phyloP scores from a whole-genome alignment of 1,140 invertebrate species.

The Heliconius nattereri region DNA sequence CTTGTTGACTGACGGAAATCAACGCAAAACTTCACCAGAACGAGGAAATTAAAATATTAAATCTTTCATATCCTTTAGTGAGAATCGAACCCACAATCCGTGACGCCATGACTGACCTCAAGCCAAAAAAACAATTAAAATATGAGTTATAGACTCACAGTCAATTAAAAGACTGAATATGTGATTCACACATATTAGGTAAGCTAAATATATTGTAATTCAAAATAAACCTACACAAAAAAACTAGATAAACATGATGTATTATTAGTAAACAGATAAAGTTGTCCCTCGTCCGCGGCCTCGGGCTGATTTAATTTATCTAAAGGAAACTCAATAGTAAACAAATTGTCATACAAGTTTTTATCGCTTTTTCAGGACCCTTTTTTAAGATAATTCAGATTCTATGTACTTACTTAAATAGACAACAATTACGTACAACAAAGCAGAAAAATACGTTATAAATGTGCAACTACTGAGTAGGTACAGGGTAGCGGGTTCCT shows the following conservation, averaged over 20 bases:
- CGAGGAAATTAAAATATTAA: too few relatives aligned
- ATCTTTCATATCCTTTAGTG: too few relatives aligned
- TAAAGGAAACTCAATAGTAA: conserved; percentile 9
- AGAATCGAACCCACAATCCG: too few relatives aligned
- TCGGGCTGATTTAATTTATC: conserved; percentile 9
- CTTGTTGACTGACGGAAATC: too few relatives aligned
- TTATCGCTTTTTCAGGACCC: background rate
- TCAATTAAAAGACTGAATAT: too few relatives aligned
- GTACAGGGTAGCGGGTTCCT: too few relatives aligned
- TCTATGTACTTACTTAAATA: background rate
- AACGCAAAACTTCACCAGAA: too few relatives aligned
- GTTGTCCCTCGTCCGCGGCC: background rate
- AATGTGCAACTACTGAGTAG: background rate
- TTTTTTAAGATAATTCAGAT: background rate
- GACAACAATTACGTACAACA: background rate
- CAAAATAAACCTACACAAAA: background rate
- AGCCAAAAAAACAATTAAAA: too few relatives aligned
- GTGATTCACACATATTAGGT: background rate
- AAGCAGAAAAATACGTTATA: background rate
- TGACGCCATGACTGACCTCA: too few relatives aligned
- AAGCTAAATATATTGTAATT: background rate
- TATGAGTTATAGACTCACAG: too few relatives aligned
- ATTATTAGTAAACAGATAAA: background rate
- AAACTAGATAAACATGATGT: background rate
- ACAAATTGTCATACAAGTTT: conserved; percentile 1